Percentiles rank a stretch among this genome's conserved stretches.
Evolutionary conservation across 2,113 vertebrate genomes (phyloP).

Genomic region (Corythoichthys intestinalis): DNA sequence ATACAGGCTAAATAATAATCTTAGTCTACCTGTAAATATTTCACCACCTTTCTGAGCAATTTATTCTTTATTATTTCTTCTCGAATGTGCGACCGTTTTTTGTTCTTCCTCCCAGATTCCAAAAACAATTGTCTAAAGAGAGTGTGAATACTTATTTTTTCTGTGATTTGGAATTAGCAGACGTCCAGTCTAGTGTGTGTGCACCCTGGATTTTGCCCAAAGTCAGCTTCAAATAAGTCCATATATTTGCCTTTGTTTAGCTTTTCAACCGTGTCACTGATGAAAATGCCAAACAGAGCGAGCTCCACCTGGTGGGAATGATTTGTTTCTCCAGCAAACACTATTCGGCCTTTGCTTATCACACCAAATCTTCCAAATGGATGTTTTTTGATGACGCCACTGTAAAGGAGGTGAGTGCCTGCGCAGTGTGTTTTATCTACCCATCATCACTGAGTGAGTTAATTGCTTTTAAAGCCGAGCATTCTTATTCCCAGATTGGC

Average conservation of each 20-base stretch:
- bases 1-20: background rate
- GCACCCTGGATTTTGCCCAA: background rate
- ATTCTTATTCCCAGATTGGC: conserved; percentile 76
- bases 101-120: background rate
- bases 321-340: conserved; percentile 95
- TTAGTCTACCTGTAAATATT: background rate
- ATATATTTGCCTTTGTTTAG: conserved; percentile 61
- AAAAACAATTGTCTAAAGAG: background rate
- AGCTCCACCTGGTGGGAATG: conserved; percentile 94
- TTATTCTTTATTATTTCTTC: background rate
- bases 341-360: conserved; percentile 95
- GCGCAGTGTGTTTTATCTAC: conserved; percentile 20
- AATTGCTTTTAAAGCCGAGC: conserved; percentile 12
- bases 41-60: background rate
- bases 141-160: background rate
- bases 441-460: conserved; percentile 1
- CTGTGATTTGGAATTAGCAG: background rate
- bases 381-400: conserved; percentile 96
- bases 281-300: conserved; percentile 89
- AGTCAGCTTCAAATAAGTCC: background rate
- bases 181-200: background rate
- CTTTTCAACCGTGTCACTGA: conserved; percentile 95
- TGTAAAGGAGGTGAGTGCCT: conserved; percentile 87
- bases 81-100: background rate
- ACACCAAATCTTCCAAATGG: conserved; percentile 96